Percentiles rank a stretch among this genome's conserved stretches.
Evolutionary conservation across 2,797 vertebrate species (phyloP).

Genomic region (Pseudochirops cupreus): DNA sequence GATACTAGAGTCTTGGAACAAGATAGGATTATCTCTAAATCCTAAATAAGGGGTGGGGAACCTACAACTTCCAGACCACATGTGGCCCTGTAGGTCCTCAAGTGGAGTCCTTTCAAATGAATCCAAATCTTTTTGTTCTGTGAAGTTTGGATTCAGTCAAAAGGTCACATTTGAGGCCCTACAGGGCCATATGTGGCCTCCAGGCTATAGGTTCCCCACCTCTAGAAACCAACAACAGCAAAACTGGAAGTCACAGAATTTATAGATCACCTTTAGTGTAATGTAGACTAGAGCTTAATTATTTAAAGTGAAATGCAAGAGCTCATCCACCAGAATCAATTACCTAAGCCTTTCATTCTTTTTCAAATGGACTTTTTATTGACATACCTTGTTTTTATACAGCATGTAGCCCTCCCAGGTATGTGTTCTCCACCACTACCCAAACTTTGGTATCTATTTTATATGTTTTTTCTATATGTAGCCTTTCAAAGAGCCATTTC

Average conservation of each 20-base stretch:
- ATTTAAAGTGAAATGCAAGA: not conserved
- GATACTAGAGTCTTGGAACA: conserved; percentile 26
- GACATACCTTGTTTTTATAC: not conserved
- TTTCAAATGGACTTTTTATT: not conserved
- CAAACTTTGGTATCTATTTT: not conserved
- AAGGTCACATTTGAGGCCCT: too few species aligned
- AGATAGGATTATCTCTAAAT: conserved; percentile 15
- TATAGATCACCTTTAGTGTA: not conserved
- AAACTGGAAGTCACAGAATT: not conserved
- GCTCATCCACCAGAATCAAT: not conserved
- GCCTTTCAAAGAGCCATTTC: not conserved
- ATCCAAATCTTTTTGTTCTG: too few species aligned
- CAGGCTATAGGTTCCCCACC: too few species aligned
- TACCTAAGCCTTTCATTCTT: not conserved
- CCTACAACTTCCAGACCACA: too few species aligned
- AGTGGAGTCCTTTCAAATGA: too few species aligned
- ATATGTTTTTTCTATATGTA: not conserved
- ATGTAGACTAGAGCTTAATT: not conserved
- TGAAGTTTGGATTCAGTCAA: too few species aligned
- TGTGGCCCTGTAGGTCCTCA: too few species aligned
- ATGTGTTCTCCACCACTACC: not conserved
- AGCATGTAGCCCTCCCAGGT: not conserved
- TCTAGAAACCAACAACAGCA: not conserved
- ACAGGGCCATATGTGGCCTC: too few species aligned
- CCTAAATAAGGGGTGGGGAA: not conserved